Conservation (phyloP, 2,888 invertebrate genomes). For the Glyphotaelius pellucidus region DNA sequence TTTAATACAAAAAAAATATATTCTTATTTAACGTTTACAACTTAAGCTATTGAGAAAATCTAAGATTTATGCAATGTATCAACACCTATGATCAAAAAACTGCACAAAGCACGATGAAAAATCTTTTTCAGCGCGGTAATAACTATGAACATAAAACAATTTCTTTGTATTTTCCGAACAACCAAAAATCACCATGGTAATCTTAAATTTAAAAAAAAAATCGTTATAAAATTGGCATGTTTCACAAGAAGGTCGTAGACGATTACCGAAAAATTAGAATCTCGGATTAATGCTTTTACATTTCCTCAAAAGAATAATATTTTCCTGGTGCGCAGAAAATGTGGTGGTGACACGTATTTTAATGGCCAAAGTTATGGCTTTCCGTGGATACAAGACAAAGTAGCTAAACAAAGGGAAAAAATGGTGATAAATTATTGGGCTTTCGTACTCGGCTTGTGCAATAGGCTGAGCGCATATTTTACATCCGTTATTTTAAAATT, state of each 20-base stretch:
- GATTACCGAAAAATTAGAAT: background rate
- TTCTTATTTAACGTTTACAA: too few relatives aligned
- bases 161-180: too few relatives aligned
- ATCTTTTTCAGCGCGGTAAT: too few relatives aligned
- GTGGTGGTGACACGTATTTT: background rate
- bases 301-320: background rate
- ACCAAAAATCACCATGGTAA: background rate
- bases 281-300: background rate
- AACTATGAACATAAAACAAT: too few relatives aligned
- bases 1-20: too few relatives aligned
- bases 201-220: background rate
- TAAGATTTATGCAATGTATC: too few relatives aligned
- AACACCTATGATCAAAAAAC: too few relatives aligned
- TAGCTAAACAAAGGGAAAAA: constrained; percentile 61
- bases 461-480: constrained; percentile 58
- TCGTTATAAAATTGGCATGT: background rate
- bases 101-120: too few relatives aligned
- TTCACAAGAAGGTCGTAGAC: background rate
- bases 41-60: too few relatives aligned
- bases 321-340: background rate
- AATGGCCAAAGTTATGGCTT: constrained; percentile 7
- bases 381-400: constrained; percentile 58
- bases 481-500: constrained; percentile 61
- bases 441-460: constrained; percentile 62
- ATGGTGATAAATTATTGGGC: constrained; percentile 57